Evolutionary conservation across 2,888 invertebrate species (phyloP).

Genomic region (Rutpela maculata): DNA sequence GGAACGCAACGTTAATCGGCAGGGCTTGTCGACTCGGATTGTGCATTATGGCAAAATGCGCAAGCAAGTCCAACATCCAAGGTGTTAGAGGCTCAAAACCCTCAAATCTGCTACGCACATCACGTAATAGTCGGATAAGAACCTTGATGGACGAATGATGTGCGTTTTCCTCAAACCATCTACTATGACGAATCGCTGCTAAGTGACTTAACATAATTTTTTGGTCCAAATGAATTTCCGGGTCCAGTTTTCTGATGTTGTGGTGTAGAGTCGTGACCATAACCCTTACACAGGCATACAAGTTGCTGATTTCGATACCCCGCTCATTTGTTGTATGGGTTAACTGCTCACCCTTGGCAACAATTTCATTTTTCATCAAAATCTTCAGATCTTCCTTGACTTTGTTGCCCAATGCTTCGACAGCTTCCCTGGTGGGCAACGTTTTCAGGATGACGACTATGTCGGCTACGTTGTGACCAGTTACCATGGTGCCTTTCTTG

Average conservation of each 20-base stretch:
- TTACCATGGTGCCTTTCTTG: conserved; percentile 98
- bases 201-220: conserved; percentile 91
- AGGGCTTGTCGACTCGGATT: conserved; percentile 95
- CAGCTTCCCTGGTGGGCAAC: conserved; percentile 95
- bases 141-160: conserved; percentile 96
- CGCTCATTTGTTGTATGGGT: conserved; percentile 79
- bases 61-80: conserved; percentile 97
- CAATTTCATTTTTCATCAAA: conserved; percentile 79
- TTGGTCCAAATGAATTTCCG: conserved; percentile 86
- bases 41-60: conserved; percentile 97
- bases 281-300: conserved; percentile 91
- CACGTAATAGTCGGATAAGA: conserved; percentile 93
- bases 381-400: conserved; percentile 90
- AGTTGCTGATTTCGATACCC: conserved; percentile 92
- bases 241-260: conserved; percentile 94
- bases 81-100: conserved; percentile 94
- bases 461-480: conserved; percentile 96
- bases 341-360: conserved; percentile 79
- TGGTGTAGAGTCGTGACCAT: conserved; percentile 96
- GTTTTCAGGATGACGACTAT: conserved; percentile 98
- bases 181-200: conserved; percentile 94
- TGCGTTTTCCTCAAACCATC: conserved; percentile 99
- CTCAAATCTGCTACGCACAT: conserved; percentile 91
- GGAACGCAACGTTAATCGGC: conserved; percentile 93
- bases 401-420: conserved; percentile 93